Evolutionary conservation across 35 echinoderm and acorn worm genomes (phyloP).

Genomic region (Holothuria glaberrima): DNA sequence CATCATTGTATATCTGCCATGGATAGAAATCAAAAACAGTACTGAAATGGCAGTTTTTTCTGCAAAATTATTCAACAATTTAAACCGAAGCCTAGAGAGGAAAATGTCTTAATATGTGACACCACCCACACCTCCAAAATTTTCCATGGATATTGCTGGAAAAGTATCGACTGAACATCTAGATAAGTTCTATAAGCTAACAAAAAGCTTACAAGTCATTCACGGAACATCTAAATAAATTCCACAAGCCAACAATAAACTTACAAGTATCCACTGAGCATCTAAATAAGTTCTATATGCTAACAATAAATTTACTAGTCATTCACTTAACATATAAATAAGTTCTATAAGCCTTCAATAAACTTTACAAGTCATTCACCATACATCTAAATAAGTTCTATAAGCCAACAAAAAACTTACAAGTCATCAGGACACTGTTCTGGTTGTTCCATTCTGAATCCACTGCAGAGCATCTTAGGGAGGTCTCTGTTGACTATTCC

Average conservation of each 20-base stretch:
- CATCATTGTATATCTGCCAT: conserved; percentile 87
- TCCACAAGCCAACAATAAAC: not conserved
- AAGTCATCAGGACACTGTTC: conserved; percentile 90
- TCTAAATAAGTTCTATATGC: not conserved
- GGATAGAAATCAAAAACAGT: not conserved
- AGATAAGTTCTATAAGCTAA: not conserved
- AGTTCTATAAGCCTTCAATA: not conserved
- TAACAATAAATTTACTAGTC: conserved; percentile 71
- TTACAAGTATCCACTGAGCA: conserved; percentile 74
- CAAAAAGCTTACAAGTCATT: conserved; percentile 80
- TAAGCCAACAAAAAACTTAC: conserved; percentile 62
- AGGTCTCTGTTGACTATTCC: conserved; percentile 87
- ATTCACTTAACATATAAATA: conserved; percentile 16
- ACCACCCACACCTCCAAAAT: too few relatives aligned
- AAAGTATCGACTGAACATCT: conserved; percentile 58
- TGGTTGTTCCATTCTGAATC: conserved; percentile 91
- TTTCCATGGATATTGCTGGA: too few relatives aligned
- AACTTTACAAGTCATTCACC: conserved; percentile 84
- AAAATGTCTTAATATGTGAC: not conserved
- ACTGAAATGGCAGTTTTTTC: not conserved
- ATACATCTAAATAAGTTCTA: not conserved
- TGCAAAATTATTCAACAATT: not conserved
- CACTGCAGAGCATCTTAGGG: conserved; percentile 76
- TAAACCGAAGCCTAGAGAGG: not conserved
- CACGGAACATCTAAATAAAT: not conserved